These are phyloP conservation scores for Nemotelus nigrinus DNA, from an alignment of 2,888 invertebrate species.

Conservation along the genomic window DNA sequence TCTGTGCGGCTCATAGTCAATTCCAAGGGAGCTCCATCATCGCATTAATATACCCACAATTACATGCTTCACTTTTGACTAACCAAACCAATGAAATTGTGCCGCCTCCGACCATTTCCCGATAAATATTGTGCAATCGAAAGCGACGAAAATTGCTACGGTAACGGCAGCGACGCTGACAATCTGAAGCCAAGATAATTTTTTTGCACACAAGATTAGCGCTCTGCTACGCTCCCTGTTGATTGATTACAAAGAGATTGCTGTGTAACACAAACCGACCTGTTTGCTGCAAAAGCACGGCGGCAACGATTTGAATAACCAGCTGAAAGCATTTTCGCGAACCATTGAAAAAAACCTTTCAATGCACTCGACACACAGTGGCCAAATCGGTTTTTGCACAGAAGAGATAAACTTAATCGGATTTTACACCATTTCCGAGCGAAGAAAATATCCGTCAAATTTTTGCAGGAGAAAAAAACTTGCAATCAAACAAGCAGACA, in stretches of 20 bases:
- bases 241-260: neutral
- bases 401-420: slow-evolving; percentile 16
- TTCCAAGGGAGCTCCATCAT: slow-evolving; percentile 21
- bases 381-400: neutral
- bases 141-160: too few relatives aligned
- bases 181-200: too few relatives aligned
- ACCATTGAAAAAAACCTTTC: neutral
- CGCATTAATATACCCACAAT: neutral
- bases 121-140: too few relatives aligned
- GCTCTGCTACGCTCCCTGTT: neutral
- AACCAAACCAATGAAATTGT: too few relatives aligned
- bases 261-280: neutral
- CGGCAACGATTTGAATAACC: neutral
- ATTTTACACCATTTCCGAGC: neutral
- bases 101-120: too few relatives aligned
- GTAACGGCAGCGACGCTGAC: too few relatives aligned
- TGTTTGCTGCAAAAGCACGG: neutral
- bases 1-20: slow-evolving; percentile 12
- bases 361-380: neutral
- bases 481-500: neutral
- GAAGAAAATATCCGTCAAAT: neutral
- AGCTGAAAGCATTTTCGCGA: slow-evolving; percentile 28
- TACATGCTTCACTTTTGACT: too few relatives aligned
- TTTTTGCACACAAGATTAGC: too few relatives aligned
- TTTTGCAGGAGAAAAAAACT: neutral